A percentile compares a stretch with the other conserved stretches of the same genome.
Conservation (phyloP, 30 jellyfish, hydroid and myxozoan species). For the Aurelia aurita complex sp. Pacific region DNA sequence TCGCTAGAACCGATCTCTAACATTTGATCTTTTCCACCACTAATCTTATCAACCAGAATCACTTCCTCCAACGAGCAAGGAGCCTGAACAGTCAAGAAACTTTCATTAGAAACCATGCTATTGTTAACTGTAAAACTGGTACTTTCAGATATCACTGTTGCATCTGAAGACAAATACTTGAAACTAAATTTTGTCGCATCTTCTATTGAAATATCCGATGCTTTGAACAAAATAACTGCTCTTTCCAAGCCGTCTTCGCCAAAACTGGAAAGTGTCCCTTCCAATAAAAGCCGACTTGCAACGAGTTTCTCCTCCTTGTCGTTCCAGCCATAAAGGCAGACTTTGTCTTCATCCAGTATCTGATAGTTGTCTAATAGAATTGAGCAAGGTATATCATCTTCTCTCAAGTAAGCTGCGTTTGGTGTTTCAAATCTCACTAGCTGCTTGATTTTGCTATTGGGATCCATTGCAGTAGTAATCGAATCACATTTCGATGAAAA, state of each 20-base stretch:
- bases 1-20: slow-evolving; percentile 38
- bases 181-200: slow-evolving; percentile 2
- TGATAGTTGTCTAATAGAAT: slow-evolving; percentile 1
- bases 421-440: slow-evolving; percentile 15
- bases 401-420: background rate
- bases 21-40: slow-evolving; percentile 1
- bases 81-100: slow-evolving; percentile 8
- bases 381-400: slow-evolving; percentile 14
- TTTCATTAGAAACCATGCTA: background rate
- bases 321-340: slow-evolving; percentile 32
- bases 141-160: slow-evolving; percentile 32
- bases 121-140: slow-evolving; percentile 15
- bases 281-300: slow-evolving; percentile 3
- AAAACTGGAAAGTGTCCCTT: slow-evolving; percentile 3
- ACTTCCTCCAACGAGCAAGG: slow-evolving; percentile 33
- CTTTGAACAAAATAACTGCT: slow-evolving; percentile 1
- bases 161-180: slow-evolving; percentile 42
- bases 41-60: slow-evolving; percentile 26
- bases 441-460: background rate
- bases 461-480: slow-evolving; percentile 11
- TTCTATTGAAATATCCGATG: background rate
- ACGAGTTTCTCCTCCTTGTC: slow-evolving; percentile 2
- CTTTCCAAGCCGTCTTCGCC: background rate
- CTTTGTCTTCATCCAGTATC: slow-evolving; percentile 7
- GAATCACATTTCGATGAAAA: too few species aligned